Conservation (phyloP, 2,888 invertebrate genomes). For the Trachelus tabidus region DNA sequence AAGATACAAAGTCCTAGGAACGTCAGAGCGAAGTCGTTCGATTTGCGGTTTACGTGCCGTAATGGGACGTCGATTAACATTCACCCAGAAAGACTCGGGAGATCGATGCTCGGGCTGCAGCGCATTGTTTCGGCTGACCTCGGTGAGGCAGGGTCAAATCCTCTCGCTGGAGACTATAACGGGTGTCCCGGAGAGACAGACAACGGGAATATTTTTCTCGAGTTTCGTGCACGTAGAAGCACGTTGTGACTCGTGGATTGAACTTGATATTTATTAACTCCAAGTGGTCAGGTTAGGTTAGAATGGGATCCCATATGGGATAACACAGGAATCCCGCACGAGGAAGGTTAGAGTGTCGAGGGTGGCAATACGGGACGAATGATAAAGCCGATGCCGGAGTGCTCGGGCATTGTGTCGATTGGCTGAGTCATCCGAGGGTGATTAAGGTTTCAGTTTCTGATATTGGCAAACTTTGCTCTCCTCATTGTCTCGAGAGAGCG, state of each 20-base stretch:
- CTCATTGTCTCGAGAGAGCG: constrained; percentile 12
- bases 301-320: neutral
- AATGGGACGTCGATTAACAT: constrained; percentile 24
- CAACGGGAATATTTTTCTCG: neutral
- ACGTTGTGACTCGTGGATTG: neutral
- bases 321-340: neutral
- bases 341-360: too few species aligned
- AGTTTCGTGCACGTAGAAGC: neutral
- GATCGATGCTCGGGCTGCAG: constrained; percentile 20
- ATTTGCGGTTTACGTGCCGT: constrained; percentile 7
- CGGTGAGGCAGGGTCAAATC: constrained; percentile 17
- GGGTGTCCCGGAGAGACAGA: neutral
- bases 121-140: constrained; percentile 24
- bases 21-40: neutral
- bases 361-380: neutral
- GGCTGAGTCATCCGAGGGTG: constrained; percentile 27
- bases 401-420: constrained; percentile 15
- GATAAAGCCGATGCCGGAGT: neutral
- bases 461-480: constrained; percentile 16
- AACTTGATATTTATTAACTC: neutral
- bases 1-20: neutral
- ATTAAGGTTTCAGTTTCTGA: constrained; percentile 23
- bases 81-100: constrained; percentile 21
- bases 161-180: neutral
- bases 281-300: neutral